Evolutionary conservation across 1,140 invertebrate species (phyloP).

Genomic region (Drosophila lini): DNA sequence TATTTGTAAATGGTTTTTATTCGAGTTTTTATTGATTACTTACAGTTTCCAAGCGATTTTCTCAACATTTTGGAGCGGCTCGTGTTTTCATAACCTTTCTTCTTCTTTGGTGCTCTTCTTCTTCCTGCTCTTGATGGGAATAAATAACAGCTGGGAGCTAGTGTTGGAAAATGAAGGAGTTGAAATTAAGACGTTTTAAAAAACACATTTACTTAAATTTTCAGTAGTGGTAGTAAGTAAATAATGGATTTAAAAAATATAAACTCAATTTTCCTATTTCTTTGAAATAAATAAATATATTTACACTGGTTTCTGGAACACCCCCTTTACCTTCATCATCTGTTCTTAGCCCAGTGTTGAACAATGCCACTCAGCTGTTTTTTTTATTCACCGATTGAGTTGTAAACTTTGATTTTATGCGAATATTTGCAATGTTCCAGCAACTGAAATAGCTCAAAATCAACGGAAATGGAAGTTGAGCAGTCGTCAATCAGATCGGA

Average conservation of each 20-base stretch:
- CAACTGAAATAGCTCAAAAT: conserved; percentile 3
- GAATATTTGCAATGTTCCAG: conserved; percentile 51
- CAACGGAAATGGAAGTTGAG: conserved; percentile 65
- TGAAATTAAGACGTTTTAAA: too few relatives aligned
- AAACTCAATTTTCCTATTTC: not conserved
- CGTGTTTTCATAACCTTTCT: conserved; percentile 58
- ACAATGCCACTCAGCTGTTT: conserved; percentile 13
- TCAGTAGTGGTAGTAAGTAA: not conserved
- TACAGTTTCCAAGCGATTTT: conserved; percentile 61
- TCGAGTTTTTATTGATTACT: conserved; percentile 44
- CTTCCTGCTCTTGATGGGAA: not conserved
- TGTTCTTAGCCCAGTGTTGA: conserved; percentile 25
- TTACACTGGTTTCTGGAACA: not conserved
- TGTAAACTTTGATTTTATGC: conserved; percentile 30
- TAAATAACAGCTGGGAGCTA: conserved; percentile 23
- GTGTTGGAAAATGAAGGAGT: conserved; percentile 9
- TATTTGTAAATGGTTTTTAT: not conserved
- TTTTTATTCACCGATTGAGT: conserved; percentile 21
- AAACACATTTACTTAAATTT: not conserved
- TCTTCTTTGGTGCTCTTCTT: conserved; percentile 11
- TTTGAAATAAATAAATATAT: too few relatives aligned
- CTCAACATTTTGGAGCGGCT: conserved; percentile 67
- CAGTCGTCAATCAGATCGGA: conserved; percentile 70
- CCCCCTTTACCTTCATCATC: conserved; percentile 3
- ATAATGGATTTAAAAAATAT: too few relatives aligned